These are phyloP conservation scores for Sebastes baramenuke DNA, from an alignment of 2,797 vertebrate species.

Conservation along the genomic window DNA sequence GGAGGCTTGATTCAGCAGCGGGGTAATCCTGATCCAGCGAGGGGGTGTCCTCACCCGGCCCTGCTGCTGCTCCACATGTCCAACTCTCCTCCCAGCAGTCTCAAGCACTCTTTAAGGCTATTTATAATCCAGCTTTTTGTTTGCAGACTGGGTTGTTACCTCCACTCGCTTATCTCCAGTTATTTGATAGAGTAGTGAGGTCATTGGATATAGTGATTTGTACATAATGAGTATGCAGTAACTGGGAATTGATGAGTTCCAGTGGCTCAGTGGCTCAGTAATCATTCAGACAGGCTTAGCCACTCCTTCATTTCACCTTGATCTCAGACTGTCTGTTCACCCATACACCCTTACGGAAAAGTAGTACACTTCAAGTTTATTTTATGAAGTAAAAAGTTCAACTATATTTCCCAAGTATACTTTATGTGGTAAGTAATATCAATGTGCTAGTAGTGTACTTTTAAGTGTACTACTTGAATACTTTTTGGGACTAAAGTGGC, in stretches of 20 bases:
- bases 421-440: no score
- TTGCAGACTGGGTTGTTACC: slow-evolving; percentile 63
- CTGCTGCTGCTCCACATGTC: slow-evolving; percentile 40
- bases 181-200: slow-evolving; percentile 65
- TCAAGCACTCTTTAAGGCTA: slow-evolving; percentile 49
- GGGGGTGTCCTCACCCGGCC: slow-evolving; percentile 62
- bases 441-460: no score
- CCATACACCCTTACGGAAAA: background rate
- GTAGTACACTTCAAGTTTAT: no score
- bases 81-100: slow-evolving; percentile 58
- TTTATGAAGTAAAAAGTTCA: no score
- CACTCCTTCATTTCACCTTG: slow-evolving; percentile 18
- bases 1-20: slow-evolving; percentile 39
- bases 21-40: slow-evolving; percentile 61
- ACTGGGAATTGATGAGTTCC: slow-evolving; percentile 48
- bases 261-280: slow-evolving; percentile 43
- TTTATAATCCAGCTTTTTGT: slow-evolving; percentile 72
- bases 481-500: no score
- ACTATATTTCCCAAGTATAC: no score
- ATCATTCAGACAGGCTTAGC: slow-evolving; percentile 20
- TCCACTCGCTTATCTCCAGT: slow-evolving; percentile 63
- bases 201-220: slow-evolving; percentile 54
- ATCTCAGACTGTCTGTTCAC: slow-evolving; percentile 17
- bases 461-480: no score
- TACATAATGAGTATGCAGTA: slow-evolving; percentile 2